Evolutionary conservation across 1,140 invertebrate species (phyloP).

Genomic region (Acromyrmex echinatior): DNA sequence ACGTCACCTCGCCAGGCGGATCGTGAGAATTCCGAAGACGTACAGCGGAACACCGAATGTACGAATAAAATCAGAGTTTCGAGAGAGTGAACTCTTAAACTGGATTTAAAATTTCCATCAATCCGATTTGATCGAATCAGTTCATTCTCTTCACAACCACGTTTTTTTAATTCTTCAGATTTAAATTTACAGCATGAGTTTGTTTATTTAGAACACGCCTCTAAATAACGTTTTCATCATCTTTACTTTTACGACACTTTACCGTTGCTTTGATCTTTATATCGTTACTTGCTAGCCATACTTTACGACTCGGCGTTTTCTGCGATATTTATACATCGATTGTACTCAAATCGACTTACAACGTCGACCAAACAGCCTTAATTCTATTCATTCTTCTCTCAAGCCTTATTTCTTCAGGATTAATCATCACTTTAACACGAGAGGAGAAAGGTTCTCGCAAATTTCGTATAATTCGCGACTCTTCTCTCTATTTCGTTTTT

Average conservation of each 20-base stretch:
- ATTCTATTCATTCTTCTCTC: conserved; percentile 38
- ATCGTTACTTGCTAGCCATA: neutral
- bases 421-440: conserved; percentile 41
- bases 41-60: neutral
- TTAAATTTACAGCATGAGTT: neutral
- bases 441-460: conserved; percentile 55
- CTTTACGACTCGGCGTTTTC: conserved; percentile 26
- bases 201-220: neutral
- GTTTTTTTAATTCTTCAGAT: neutral
- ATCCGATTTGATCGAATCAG: neutral
- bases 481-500: conserved; percentile 13
- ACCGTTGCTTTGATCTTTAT: neutral
- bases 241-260: conserved; percentile 1
- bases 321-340: conserved; percentile 8
- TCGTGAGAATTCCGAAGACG: conserved; percentile 41
- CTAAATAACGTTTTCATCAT: neutral
- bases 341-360: conserved; percentile 48
- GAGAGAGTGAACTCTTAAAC: too few species aligned
- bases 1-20: conserved; percentile 36
- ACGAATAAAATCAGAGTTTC: neutral
- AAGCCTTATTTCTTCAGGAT: conserved; percentile 36
- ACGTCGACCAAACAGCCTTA: neutral
- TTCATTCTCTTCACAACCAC: neutral
- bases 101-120: conserved; percentile 16
- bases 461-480: conserved; percentile 66